Evolutionary conservation across 2,113 vertebrate genomes (phyloP), one percentile per base, ranked within the genome.

Genomic region (Cottus gobio): DNA sequence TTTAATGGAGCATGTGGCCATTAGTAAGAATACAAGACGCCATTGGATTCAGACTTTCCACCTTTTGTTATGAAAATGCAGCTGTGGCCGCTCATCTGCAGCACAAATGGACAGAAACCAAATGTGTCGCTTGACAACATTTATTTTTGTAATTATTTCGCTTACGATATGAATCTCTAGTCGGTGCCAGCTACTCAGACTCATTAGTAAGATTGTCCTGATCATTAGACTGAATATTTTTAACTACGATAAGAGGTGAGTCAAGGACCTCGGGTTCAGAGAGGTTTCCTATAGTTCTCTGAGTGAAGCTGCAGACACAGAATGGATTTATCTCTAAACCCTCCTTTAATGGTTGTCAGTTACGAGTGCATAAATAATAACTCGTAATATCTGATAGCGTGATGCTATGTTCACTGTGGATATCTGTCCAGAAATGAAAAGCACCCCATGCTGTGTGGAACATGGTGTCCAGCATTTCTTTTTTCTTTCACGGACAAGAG

Each of bases 171-270:
- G 62, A 50, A 58, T 20, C 11, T 31, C 37, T 16, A 46, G 31
- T 54, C 4, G 1, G 34, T 0, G 0, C 30, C 73, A 56, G n/a
- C 28, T 16, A 52, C 48, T 61, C 22, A 1, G 26, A 70, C 24
- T 70, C 65, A 82, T 85, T 85, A 82, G 18, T 18, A 18, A 3
- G 68, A 69, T n/a, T 34, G 66, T 68, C 46, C 28, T 34, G 20
- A 64, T 75, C 65, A 66, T 60, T 46, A 54, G 57, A 48, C 5
- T 5, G 30, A 58, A 69, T n/a, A 63, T 78, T 61, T 78, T 65
- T n/a, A 87, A 31, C 44, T 24, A 20, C 13, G 50, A 46, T 61
- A 69, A 30, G 22, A 66, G 34, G 69, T 2, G 8, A 52, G 39
- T 28, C 64, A 30, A 20, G 37, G 20, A 31, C 8, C n/a, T 4